phyloP scores from a whole-genome alignment of 2,888 invertebrate species.

The Corythucha ciliata region DNA sequence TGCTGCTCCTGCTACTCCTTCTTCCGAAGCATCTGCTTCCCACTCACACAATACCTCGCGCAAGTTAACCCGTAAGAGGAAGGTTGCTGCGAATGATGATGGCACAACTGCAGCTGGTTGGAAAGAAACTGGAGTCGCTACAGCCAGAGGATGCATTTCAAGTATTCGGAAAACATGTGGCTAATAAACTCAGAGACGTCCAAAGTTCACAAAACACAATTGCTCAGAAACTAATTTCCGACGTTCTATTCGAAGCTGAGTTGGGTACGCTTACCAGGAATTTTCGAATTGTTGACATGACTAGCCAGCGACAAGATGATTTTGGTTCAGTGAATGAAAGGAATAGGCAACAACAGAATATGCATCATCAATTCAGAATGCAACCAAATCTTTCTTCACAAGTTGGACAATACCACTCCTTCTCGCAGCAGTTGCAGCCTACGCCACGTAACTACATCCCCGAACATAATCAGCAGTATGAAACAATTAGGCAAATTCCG shows the following conservation, averaged over 20 bases:
- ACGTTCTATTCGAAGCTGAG: too few relatives aligned
- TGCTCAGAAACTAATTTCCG: too few relatives aligned
- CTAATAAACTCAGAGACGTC: too few relatives aligned
- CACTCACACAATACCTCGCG: constrained; percentile 11
- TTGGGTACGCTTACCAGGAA: too few relatives aligned
- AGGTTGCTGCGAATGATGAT: constrained; percentile 29
- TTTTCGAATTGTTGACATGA: constrained; percentile 33
- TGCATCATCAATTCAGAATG: too few relatives aligned
- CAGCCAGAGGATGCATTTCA: too few relatives aligned
- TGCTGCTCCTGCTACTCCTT: constrained; percentile 15
- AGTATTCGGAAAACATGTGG: too few relatives aligned
- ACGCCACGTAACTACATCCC: constrained; percentile 29
- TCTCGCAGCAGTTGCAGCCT: constrained; percentile 27
- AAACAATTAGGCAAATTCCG: too few relatives aligned
- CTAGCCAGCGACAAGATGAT: constrained; percentile 31
- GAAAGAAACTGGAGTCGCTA: constrained; percentile 24
- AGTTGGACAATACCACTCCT: constrained; percentile 25
- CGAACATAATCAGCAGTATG: constrained; percentile 28
- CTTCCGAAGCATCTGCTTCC: constrained; percentile 18
- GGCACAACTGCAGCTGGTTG: constrained; percentile 32
- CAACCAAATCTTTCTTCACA: constrained; percentile 19
- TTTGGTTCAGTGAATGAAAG: constrained; percentile 29
- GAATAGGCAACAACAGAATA: too few relatives aligned
- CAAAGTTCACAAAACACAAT: too few relatives aligned
- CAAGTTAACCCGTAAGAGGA: constrained; percentile 22